phyloP scores from a whole-genome alignment of 2,113 vertebrate species.

The Laterallus jamaicensis region DNA sequence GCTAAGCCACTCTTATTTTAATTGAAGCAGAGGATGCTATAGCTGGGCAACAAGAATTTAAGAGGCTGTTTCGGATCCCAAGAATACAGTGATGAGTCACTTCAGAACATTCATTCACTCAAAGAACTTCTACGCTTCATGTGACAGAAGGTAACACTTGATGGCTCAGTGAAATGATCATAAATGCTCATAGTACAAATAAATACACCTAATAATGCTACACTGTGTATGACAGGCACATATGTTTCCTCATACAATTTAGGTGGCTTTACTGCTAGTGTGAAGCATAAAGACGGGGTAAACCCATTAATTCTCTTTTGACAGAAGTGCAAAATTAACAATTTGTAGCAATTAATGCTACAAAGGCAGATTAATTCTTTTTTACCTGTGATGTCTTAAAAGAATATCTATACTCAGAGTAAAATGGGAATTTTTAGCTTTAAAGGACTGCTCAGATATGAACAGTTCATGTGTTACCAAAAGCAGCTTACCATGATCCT shows the following conservation, averaged over 20 bases:
- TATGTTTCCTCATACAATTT: not conserved
- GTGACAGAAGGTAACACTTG: not conserved
- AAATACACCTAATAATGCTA: not conserved
- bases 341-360: not conserved
- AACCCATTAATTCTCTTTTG: not conserved
- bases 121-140: not conserved
- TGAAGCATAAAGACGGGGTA: not conserved
- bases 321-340: not conserved
- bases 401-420: not conserved
- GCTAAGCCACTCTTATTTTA: not conserved
- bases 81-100: not conserved
- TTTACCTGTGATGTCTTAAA: not conserved
- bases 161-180: not conserved
- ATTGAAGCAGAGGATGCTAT: not conserved
- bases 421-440: not conserved
- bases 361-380: not conserved
- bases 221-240: not conserved
- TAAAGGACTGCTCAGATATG: not conserved
- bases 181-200: not conserved
- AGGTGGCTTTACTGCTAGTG: not conserved
- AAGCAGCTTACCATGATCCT: not conserved
- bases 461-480: not conserved
- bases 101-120: not conserved
- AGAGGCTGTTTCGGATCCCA: not conserved
- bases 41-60: not conserved